Evolutionary conservation across 2,113 vertebrate species (phyloP).

Genomic region (Chauna torquata): DNA sequence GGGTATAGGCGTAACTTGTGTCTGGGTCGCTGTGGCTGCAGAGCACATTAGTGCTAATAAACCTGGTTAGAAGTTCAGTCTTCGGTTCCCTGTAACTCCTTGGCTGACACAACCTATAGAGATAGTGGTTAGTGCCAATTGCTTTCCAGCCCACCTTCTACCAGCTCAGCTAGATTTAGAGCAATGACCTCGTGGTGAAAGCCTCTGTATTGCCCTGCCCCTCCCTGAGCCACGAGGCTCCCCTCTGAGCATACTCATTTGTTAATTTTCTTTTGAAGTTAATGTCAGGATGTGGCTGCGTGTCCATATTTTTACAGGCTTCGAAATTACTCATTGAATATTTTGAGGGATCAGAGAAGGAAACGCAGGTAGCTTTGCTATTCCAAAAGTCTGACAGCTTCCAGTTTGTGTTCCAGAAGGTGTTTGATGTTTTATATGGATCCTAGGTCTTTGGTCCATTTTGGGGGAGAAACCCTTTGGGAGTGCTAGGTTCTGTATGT

Average conservation of each 20-base stretch:
- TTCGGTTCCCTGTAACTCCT: neutral
- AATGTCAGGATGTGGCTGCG: constrained; percentile 61
- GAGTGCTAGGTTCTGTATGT: neutral
- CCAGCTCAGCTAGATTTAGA: neutral
- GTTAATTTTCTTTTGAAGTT: constrained; percentile 71
- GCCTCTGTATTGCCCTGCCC: neutral
- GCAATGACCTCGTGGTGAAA: neutral
- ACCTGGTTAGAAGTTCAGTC: neutral
- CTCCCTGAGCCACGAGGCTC: neutral
- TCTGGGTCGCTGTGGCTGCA: neutral
- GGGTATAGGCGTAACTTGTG: neutral
- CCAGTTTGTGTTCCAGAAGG: neutral
- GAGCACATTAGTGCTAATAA: neutral
- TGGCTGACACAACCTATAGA: neutral
- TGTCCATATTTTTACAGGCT: constrained; percentile 53
- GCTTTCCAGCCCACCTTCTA: neutral
- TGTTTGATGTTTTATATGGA: neutral
- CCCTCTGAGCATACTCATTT: neutral
- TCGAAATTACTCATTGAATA: constrained; percentile 53
- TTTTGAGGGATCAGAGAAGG: constrained; percentile 45
- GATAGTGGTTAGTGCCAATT: neutral
- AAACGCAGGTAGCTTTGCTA: constrained; percentile 32
- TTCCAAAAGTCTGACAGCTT: neutral
- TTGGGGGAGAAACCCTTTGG: neutral
- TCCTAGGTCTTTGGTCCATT: neutral